Base-by-base conservation (phyloP, 2,888 invertebrate genomes). In the Rhorus exstirpatorius region DNA sequence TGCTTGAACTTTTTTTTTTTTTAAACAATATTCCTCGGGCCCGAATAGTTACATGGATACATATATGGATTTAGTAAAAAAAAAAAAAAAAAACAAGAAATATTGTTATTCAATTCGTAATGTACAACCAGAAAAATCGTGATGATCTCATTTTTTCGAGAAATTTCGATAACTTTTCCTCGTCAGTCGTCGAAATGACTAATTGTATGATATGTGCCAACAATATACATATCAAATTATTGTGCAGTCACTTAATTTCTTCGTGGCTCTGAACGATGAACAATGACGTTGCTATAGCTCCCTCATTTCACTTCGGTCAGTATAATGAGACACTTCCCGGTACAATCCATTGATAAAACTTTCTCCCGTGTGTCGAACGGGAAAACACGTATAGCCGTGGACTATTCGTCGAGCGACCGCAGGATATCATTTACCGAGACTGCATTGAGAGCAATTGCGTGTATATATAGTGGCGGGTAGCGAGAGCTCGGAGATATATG, bases 381-480 rank as follows among this genome's bases (percentile, higher is more conserved):
- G 72, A 74, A 79, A 75, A 71, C 65, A 71, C 49, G 44, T 24
- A 74, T 53, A n/a, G n/a, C 65, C 82, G 63, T 63, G 67, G 81
- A 72, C 60, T 71, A 81, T 76, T 60, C 46, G 71, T 72, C 65
- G 51, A 31, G 31, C 65, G 49, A 76, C 58, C 71, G 65, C 81
- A 58, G 49, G 58, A 71, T 44, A 58, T 76, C 71, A 70, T 76
- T 65, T 74, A 53, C 68, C 35, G 12, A 60, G 35, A 35, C 51
- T 53, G 41, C 49, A 21, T 58, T 8, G 49, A 61, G 31, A 61
- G 49, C 65, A 58, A 58, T 51, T 72, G 72, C 63, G 65, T 72
- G 44, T 31, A 24, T 7, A 17, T 12, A 41, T 38, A 49, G 19
- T 19, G 51, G 21, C 4, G 44, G n/a, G 19, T 24, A n/a, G 61